Evolutionary conservation across 1,140 invertebrate genomes (phyloP), one percentile per base, ranked within the genome.

Genomic region (Lepidurus arcticus): DNA sequence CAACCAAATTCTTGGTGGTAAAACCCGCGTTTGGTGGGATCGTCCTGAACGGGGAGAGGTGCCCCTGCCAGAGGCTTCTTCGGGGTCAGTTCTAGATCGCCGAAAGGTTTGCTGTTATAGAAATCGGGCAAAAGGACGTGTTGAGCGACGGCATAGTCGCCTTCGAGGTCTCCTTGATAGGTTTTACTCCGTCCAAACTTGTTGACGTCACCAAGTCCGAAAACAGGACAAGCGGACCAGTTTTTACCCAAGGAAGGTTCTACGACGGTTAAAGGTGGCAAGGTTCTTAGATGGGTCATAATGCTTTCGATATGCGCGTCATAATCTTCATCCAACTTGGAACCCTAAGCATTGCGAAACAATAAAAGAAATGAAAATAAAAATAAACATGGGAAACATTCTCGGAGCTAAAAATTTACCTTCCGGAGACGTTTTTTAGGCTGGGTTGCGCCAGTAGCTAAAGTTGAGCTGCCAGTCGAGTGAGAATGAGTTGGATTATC

Each of bases 1-100:
- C 93, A 90, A 42, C 92, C 90, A 85, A 97, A 97, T 86, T 97
- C 95, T 88, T 96, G 93, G 85, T 95, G 93, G 82, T 97, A 97
- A 84, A 95, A 97, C 5, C 94, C 93, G 84, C 94, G 88, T 82
- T 94, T 92, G n/a, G 92, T 94, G 4, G 92, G 91, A 21, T 76
- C 74, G 47, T 76, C 74, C 43, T 44, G 43, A 43, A 73, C 24
- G 13, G 45, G 44, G 9, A 47, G 42, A 1, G 43, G 85, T 65
- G 89, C 87, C 78, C 81, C 82, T 4, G 81, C 79, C 75, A 82
- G 77, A 75, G 82, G 82, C 77, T 90, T 88, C 83, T 90, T 90
- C 80, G 92, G 90, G 10, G 91, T 89, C 43, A 91, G 91, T 82
- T 91, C 88, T 16, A 90, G 86, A 82, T 92, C 90, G 5, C 93